A percentile compares a stretch with the other conserved stretches of the same genome.
phyloP scores from a whole-genome alignment of 2,888 invertebrate genomes.

The Halocaridina rubra region DNA sequence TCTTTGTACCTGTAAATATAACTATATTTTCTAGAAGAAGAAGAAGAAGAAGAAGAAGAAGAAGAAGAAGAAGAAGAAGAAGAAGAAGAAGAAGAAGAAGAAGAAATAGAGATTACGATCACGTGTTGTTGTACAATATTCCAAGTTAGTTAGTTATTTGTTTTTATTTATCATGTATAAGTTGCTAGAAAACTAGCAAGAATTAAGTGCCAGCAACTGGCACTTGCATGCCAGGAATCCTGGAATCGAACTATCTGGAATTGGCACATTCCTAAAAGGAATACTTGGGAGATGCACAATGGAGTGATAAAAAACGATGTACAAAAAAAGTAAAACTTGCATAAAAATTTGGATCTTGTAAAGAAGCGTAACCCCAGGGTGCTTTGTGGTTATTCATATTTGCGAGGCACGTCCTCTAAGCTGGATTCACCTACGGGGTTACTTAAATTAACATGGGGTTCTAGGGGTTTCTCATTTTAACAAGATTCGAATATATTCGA shows the following conservation, averaged over 20 bases:
- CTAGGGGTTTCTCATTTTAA: too few species aligned
- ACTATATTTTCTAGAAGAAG: not conserved
- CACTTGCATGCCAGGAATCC: not conserved
- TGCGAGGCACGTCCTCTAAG: too few species aligned
- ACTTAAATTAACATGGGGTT: too few species aligned
- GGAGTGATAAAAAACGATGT: not conserved
- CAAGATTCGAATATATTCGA: too few species aligned
- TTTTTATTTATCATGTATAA: not conserved
- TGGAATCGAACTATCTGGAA: not conserved
- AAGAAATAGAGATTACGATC: not conserved
- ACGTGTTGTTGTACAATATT: conserved; percentile 11
- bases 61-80: conserved; percentile 12
- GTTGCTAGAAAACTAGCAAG: too few species aligned
- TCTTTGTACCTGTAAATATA: not conserved
- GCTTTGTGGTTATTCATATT: too few species aligned
- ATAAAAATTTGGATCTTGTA: too few species aligned
- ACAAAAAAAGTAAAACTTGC: too few species aligned
- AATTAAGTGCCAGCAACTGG: too few species aligned
- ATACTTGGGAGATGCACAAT: not conserved
- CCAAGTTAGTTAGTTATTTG: not conserved
- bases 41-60: not conserved
- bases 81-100: not conserved
- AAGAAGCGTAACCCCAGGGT: too few species aligned
- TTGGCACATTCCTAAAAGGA: not conserved
- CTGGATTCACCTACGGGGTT: too few species aligned